Evolutionary conservation across 2,113 vertebrate genomes (phyloP).

Genomic region (Brienomyrus longianalis): DNA sequence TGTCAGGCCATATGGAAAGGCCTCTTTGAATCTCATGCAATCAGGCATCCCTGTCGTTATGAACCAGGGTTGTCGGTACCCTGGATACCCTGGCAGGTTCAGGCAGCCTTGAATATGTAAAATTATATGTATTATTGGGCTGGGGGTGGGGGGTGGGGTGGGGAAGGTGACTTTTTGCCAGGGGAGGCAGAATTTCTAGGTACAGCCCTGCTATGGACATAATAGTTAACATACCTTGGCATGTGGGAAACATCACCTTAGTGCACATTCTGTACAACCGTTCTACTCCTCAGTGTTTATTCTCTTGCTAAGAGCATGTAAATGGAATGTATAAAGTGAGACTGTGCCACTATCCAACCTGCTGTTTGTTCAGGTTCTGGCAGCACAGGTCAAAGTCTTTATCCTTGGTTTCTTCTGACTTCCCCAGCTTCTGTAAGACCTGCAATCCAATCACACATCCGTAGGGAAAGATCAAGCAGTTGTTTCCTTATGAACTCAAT

Average conservation of each 20-base stretch:
- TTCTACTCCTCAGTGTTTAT: not conserved
- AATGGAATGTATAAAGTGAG: not conserved
- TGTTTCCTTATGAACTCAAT: not conserved
- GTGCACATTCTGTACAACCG: not conserved
- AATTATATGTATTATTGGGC: not conserved
- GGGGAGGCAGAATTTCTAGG: not conserved
- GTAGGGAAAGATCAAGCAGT: not conserved
- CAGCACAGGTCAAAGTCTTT: conserved; percentile 74
- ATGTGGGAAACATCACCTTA: not conserved
- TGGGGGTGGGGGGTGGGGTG: no score
- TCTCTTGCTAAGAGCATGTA: not conserved
- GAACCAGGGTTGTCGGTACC: not conserved
- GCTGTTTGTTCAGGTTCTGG: conserved; percentile 73
- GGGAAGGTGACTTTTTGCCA: not conserved
- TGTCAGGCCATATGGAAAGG: not conserved
- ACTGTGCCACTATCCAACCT: conserved; percentile 59
- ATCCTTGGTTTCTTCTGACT: conserved; percentile 81
- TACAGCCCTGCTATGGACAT: not conserved
- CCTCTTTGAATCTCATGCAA: not conserved
- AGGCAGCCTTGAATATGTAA: not conserved
- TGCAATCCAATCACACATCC: conserved; percentile 39
- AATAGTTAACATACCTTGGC: not conserved
- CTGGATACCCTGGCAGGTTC: not conserved
- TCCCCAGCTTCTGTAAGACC: conserved; percentile 88
- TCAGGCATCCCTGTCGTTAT: not conserved